These are phyloP conservation scores for Nomada goodeniana DNA, from an alignment of 2,888 invertebrate genomes.

Conservation along the genomic window DNA sequence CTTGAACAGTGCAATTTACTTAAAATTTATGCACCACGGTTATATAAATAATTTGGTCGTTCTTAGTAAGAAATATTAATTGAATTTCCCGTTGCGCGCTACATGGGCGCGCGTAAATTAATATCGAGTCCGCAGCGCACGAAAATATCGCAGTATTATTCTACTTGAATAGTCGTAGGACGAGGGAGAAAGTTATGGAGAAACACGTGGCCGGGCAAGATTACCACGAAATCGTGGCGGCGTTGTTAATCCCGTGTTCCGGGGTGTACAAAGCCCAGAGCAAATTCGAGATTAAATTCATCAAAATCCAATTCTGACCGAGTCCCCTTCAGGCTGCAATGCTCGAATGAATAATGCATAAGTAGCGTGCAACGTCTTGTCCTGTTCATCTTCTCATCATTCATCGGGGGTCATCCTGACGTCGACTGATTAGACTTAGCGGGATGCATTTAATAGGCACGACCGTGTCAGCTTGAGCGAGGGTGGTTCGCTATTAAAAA, in stretches of 20 bases:
- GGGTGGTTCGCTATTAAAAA: conserved; percentile 16
- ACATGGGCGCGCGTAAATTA: no score
- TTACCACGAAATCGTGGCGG: conserved; percentile 40
- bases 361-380: conserved; percentile 71
- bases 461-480: conserved; percentile 36
- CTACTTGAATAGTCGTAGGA: no score
- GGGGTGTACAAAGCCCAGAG: conserved; percentile 73
- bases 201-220: conserved; percentile 35
- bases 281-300: conserved; percentile 83
- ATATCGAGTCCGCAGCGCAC: no score
- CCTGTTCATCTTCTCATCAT: conserved; percentile 62
- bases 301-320: conserved; percentile 82
- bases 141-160: no score
- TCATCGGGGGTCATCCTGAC: conserved; percentile 72
- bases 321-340: conserved; percentile 76
- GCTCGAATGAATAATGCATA: conserved; percentile 81
- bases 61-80: no score
- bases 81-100: no score
- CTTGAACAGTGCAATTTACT: no score
- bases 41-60: no score
- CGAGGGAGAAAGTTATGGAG: not conserved
- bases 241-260: conserved; percentile 79
- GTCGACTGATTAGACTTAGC: conserved; percentile 73
- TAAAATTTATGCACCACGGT: no score
- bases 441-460: conserved; percentile 56